These are phyloP conservation scores for Pherbina coryleti DNA, from an alignment of 2,888 invertebrate species.

Conservation along the genomic window DNA sequence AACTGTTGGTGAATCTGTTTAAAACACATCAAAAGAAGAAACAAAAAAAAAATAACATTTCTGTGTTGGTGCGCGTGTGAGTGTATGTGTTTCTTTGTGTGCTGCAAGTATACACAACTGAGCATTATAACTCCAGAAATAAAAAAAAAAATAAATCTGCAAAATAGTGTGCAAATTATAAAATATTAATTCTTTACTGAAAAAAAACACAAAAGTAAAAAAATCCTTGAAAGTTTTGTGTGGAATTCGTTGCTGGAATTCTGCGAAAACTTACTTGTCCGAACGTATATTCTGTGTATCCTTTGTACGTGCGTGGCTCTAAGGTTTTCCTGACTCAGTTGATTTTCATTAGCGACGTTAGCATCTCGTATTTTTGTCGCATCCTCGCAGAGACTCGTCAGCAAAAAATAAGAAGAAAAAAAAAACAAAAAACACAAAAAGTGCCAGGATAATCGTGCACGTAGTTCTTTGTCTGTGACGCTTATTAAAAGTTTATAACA, in stretches of 20 bases:
- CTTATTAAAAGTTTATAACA: too few relatives aligned
- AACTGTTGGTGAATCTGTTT: neutral
- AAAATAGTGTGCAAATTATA: neutral
- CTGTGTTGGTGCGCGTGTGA: constrained; percentile 18
- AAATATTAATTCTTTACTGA: neutral
- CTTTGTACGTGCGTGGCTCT: too few relatives aligned
- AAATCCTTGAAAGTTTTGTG: neutral
- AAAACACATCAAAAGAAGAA: neutral
- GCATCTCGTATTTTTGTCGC: neutral
- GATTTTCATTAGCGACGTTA: too few relatives aligned
- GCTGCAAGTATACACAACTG: constrained; percentile 30
- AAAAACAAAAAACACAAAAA: neutral
- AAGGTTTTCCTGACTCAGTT: too few relatives aligned
- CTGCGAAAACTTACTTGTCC: too few relatives aligned
- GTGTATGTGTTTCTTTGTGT: constrained; percentile 28
- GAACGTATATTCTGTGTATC: too few relatives aligned
- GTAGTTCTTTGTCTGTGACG: neutral
- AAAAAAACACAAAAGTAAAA: neutral
- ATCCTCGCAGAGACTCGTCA: neutral
- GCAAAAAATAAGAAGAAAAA: neutral
- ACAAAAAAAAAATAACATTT: neutral
- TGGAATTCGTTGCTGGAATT: too few relatives aligned
- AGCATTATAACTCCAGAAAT: neutral
- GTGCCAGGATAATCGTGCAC: neutral
- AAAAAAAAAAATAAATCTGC: too few relatives aligned